Conservation (phyloP, 2,888 invertebrate genomes). For the Gari tellinella region DNA sequence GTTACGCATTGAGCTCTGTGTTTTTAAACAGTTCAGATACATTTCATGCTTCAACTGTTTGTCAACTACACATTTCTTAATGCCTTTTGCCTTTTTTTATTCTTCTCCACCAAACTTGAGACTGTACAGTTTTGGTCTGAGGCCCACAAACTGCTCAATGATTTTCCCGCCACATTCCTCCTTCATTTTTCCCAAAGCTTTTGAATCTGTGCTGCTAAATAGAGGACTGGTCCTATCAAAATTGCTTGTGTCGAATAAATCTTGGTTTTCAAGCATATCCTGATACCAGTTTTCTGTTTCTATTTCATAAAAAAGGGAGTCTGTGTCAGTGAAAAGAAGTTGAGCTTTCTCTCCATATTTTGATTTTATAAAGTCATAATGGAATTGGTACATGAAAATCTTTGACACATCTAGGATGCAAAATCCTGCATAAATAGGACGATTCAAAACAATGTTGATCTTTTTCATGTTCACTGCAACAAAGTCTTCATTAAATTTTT, state of each 20-base stretch:
- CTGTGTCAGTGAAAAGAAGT: constrained; percentile 24
- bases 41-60: constrained; percentile 31
- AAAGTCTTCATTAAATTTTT: background rate
- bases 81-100: constrained; percentile 14
- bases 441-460: constrained; percentile 8
- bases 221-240: constrained; percentile 1
- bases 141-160: constrained; percentile 23
- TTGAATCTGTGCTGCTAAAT: constrained; percentile 11
- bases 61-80: constrained; percentile 26
- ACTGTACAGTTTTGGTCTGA: constrained; percentile 40
- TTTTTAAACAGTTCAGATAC: constrained; percentile 12
- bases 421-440: constrained; percentile 12
- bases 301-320: constrained; percentile 18
- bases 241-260: constrained; percentile 23
- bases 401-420: constrained; percentile 13
- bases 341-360: constrained; percentile 11
- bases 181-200: constrained; percentile 37
- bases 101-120: constrained; percentile 10
- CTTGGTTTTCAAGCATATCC: constrained; percentile 15
- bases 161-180: constrained; percentile 30
- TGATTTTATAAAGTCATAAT: constrained; percentile 10
- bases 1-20: constrained; percentile 4
- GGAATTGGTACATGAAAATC: constrained; percentile 20
- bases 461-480: constrained; percentile 12
- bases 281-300: constrained; percentile 8